phyloP scores from a whole-genome alignment of 2,888 invertebrate genomes.

The Parnassius mnemosyne region DNA sequence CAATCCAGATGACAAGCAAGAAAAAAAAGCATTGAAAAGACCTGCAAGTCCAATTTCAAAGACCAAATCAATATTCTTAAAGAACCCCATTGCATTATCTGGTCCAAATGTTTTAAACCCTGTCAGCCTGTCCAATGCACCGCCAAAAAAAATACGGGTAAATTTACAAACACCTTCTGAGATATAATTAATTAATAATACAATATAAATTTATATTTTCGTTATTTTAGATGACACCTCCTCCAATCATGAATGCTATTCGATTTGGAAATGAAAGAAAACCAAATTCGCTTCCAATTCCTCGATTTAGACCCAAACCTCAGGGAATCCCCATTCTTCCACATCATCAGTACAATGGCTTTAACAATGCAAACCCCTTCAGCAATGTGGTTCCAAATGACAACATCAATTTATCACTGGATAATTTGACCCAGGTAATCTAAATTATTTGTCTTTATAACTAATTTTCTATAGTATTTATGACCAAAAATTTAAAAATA shows the following conservation, averaged over 20 bases:
- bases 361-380: constrained; percentile 36
- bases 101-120: constrained; percentile 39
- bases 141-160: constrained; percentile 63
- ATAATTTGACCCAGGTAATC: constrained; percentile 72
- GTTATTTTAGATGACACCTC: constrained; percentile 37
- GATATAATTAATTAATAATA: not conserved
- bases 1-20: constrained; percentile 52
- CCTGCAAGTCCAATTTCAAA: constrained; percentile 64
- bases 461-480: too few relatives aligned
- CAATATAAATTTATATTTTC: constrained; percentile 3
- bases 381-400: constrained; percentile 47
- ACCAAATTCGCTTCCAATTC: constrained; percentile 32
- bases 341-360: constrained; percentile 54
- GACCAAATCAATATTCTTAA: constrained; percentile 46
- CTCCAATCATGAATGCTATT: constrained; percentile 42
- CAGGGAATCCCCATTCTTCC: constrained; percentile 41
- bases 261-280: constrained; percentile 48
- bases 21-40: constrained; percentile 60
- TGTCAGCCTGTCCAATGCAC: constrained; percentile 35
- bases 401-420: constrained; percentile 71
- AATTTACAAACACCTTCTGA: constrained; percentile 26
- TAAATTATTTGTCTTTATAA: not conserved
- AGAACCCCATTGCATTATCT: constrained; percentile 53
- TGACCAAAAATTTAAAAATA: too few relatives aligned
- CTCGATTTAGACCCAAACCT: constrained; percentile 47